Evolutionary conservation across 2,797 vertebrate genomes (phyloP), one percentile per base, ranked within the genome.

Genomic region (Mus caroli): DNA sequence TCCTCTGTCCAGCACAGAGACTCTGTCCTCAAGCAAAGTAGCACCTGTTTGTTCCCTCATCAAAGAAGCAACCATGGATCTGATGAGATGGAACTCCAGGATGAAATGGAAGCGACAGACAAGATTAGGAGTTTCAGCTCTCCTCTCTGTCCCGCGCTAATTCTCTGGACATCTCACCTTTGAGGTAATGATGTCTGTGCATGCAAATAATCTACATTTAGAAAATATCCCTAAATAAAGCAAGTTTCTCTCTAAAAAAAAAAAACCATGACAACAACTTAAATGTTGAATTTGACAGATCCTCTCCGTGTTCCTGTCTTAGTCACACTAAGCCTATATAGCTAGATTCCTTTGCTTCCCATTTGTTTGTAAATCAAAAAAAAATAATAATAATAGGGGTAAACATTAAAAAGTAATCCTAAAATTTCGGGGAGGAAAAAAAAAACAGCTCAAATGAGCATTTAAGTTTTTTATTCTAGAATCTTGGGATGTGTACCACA

Each of bases 131-230:
- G 40, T 80, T 69, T 73, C 10, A 67, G 40, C 58, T 85, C 31
- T 64, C 56, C 3, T 88, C 76, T 82, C 26, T 69, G 75, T 88
- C 77, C 52, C 56, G 69, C 10, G 64, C 19, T 82, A 87, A 88
- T 77, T 80, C 90, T 92, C 78, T 90, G 94, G 73, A 90, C 46
- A 56, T 6, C n/a, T 94, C 76, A 84, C 77, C 71, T 92, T 92
- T 75, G 80, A 93, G 64, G 84, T 28, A 86, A 64, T 19, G 82
- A 64, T 64, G 64, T 88, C 79, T 86, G 85, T 52, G 31, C 62
- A 54, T n/a, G 76, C n/a, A 67, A 85, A 88, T 88, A 58, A 90
- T 83, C 15, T 46, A 11, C 46, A 90, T 40, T 43, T 46, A 26
- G 6, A 76, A 95, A 92, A 91, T 71, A 28, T 14, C 37, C 8